Evolutionary conservation across 1,140 invertebrate species (phyloP).

Genomic region (Manduca sexta): DNA sequence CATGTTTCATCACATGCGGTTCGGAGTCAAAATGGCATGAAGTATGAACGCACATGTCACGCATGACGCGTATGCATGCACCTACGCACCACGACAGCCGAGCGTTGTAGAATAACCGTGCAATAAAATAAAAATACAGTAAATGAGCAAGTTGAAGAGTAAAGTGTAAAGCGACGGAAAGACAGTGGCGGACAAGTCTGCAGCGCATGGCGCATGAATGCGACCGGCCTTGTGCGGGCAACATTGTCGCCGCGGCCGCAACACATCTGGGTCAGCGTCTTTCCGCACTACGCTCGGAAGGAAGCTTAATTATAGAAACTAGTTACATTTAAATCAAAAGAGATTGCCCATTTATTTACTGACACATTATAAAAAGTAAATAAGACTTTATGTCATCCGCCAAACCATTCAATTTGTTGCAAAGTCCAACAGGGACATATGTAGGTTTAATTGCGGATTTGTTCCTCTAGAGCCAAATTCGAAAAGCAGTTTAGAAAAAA

Average conservation of each 20-base stretch:
- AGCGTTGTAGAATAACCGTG: constrained; percentile 28
- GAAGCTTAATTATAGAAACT: constrained; percentile 14
- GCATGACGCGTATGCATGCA: background rate
- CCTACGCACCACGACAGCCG: background rate
- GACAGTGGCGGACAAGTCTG: constrained; percentile 8
- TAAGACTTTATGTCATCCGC: too few relatives aligned
- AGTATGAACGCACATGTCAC: background rate
- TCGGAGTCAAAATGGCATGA: constrained; percentile 7
- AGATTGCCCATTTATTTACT: too few relatives aligned
- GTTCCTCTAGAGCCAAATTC: too few relatives aligned
- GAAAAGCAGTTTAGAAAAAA: too few relatives aligned
- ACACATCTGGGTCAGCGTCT: constrained; percentile 38
- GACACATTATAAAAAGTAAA: too few relatives aligned
- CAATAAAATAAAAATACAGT: constrained; percentile 37
- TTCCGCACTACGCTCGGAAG: constrained; percentile 36
- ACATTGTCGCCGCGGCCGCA: constrained; percentile 26
- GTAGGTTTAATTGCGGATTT: too few relatives aligned
- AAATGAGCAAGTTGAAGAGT: constrained; percentile 18
- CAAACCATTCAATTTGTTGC: too few relatives aligned
- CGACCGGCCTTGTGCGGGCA: constrained; percentile 46
- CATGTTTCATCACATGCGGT: background rate
- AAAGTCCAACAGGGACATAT: too few relatives aligned
- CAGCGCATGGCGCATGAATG: constrained; percentile 44
- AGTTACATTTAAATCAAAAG: background rate
- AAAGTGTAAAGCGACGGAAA: too few relatives aligned